phyloP scores from a whole-genome alignment of 2,888 invertebrate species.

The Mechanitis mazaeus region DNA sequence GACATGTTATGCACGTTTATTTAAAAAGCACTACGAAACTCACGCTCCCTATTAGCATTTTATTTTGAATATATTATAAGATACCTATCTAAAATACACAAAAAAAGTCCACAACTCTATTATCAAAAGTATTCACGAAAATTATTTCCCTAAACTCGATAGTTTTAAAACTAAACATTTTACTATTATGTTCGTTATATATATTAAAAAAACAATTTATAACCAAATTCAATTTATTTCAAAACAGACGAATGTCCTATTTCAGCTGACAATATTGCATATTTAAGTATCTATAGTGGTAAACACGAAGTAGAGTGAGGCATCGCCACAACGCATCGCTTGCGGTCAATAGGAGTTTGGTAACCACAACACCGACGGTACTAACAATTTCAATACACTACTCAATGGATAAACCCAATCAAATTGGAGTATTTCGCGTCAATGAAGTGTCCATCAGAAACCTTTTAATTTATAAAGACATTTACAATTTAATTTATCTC shows the following conservation, averaged over 20 bases:
- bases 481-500: constrained; percentile 19
- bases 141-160: too few species aligned
- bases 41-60: constrained; percentile 14
- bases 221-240: constrained; percentile 4
- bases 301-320: constrained; percentile 26
- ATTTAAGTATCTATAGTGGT: constrained; percentile 22
- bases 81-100: constrained; percentile 14
- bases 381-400: constrained; percentile 43
- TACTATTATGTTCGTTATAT: constrained; percentile 4
- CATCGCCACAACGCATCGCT: constrained; percentile 44
- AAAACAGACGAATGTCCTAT: constrained; percentile 4
- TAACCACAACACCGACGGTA: constrained; percentile 38
- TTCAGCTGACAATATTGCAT: constrained; percentile 11
- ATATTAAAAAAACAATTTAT: constrained; percentile 9
- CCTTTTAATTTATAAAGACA: constrained; percentile 20
- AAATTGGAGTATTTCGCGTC: constrained; percentile 10
- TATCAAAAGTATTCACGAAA: too few species aligned
- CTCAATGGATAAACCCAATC: background rate
- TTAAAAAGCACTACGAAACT: constrained; percentile 23
- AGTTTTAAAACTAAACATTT: too few species aligned
- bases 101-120: too few species aligned
- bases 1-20: constrained; percentile 13
- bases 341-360: constrained; percentile 50
- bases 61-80: constrained; percentile 11
- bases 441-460: constrained; percentile 13